Percentiles rank a stretch among this genome's conserved stretches.
phyloP scores from a whole-genome alignment of 1,140 invertebrate species.

The Aphaenogaster rudis region DNA sequence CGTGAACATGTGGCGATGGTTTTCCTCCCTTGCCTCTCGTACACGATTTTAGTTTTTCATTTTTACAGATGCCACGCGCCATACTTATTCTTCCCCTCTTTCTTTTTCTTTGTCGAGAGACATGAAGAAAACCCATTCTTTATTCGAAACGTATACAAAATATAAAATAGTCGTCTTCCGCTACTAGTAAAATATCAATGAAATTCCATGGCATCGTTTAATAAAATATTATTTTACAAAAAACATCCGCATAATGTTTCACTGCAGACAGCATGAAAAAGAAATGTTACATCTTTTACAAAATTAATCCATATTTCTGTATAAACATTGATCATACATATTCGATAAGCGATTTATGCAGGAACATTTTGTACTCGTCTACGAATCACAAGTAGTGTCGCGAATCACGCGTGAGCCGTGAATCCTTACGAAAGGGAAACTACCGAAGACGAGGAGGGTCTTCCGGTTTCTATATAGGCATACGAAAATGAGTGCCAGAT shows the following conservation, averaged over 20 bases:
- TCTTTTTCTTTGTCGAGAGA: conserved; percentile 54
- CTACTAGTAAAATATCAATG: background rate
- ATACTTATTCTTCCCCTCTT: conserved; percentile 35
- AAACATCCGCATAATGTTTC: background rate
- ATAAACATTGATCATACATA: background rate
- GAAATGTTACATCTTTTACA: background rate
- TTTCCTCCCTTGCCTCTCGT: conserved; percentile 22
- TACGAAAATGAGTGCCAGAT: conserved; percentile 70
- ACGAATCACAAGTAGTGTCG: conserved; percentile 56
- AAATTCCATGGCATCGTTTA: background rate
- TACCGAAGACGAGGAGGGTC: conserved; percentile 56
- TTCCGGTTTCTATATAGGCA: conserved; percentile 58
- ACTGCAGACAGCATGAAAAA: background rate
- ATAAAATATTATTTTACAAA: background rate
- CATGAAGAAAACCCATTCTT: conserved; percentile 53
- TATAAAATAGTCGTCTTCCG: background rate
- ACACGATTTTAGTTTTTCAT: conserved; percentile 67
- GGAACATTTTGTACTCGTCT: background rate
- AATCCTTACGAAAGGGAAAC: conserved; percentile 62
- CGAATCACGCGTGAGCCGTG: conserved; percentile 45
- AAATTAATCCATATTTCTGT: conserved; percentile 3
- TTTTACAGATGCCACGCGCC: conserved; percentile 72
- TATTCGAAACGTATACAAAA: background rate
- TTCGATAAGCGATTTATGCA: background rate
- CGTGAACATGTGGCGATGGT: conserved; percentile 59